phyloP scores from a whole-genome alignment of 2,888 invertebrate genomes.

The Thereva nobilitata region DNA sequence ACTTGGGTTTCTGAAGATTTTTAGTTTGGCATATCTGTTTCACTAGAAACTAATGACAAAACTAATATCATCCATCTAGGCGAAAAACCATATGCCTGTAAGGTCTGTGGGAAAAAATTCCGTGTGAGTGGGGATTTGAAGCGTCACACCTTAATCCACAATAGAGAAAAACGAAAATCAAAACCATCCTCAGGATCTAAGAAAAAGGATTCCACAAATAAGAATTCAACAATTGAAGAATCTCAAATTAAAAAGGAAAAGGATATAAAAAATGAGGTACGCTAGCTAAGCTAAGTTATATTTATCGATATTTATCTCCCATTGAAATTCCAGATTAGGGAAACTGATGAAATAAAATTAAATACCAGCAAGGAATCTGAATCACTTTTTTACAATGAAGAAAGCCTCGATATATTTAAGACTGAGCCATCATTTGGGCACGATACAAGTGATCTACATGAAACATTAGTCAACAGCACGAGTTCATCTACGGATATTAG shows the following conservation, averaged over 20 bases:
- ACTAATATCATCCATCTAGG: too few species aligned
- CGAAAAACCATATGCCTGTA: slow-evolving; percentile 72
- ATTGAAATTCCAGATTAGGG: too few species aligned
- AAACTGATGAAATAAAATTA: background rate
- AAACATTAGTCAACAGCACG: background rate
- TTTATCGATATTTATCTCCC: too few species aligned
- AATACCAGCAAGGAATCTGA: background rate
- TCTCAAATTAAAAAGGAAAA: too few species aligned
- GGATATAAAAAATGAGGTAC: too few species aligned
- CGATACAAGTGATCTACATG: slow-evolving; percentile 3
- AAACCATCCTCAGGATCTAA: background rate
- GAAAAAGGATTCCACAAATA: background rate
- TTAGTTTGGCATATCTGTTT: too few species aligned
- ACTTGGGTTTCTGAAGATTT: too few species aligned
- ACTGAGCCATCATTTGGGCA: slow-evolving; percentile 30
- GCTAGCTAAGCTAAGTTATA: too few species aligned
- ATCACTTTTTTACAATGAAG: slow-evolving; percentile 19
- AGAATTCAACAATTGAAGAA: background rate
- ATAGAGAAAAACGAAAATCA: slow-evolving; percentile 46
- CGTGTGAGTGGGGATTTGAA: slow-evolving; percentile 82
- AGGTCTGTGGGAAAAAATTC: slow-evolving; percentile 79
- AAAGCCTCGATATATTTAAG: slow-evolving; percentile 25
- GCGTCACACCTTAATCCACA: slow-evolving; percentile 76
- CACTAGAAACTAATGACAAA: too few species aligned
- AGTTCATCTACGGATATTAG: background rate